phyloP scores from a whole-genome alignment of 2,888 invertebrate genomes.

The Ochlodes sylvanus region DNA sequence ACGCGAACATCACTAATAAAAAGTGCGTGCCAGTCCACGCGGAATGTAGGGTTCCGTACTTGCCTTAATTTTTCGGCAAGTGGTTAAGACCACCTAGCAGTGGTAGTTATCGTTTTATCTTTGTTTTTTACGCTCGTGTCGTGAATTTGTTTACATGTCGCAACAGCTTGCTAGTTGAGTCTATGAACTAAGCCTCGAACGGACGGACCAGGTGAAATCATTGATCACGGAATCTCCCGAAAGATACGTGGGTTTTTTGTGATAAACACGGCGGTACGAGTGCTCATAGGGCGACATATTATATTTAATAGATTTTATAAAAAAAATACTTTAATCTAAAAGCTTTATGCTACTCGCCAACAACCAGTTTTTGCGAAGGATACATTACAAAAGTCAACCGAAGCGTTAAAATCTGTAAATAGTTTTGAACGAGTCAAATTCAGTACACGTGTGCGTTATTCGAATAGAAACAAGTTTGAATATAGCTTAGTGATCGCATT shows the following conservation, averaged over 20 bases:
- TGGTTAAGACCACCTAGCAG: no score
- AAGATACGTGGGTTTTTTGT: conserved; percentile 61
- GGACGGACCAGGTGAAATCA: no score
- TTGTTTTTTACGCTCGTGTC: no score
- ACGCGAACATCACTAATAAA: conserved; percentile 18
- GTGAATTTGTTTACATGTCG: no score
- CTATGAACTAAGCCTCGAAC: no score
- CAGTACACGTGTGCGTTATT: conserved; percentile 45
- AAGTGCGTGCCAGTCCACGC: no score
- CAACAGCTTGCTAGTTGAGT: no score
- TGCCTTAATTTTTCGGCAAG: no score
- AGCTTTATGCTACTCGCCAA: conserved; percentile 26
- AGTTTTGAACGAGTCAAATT: conserved; percentile 30
- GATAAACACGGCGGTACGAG: conserved; percentile 53
- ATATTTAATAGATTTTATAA: no score
- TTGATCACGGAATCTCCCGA: conserved; percentile 41
- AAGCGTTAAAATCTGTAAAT: conserved; percentile 34
- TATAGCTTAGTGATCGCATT: conserved; percentile 28
- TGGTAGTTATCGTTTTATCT: no score
- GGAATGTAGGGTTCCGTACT: no score
- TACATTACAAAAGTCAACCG: conserved; percentile 40
- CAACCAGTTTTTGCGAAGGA: conserved; percentile 45
- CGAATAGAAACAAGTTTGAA: conserved; percentile 36
- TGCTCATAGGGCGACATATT: conserved; percentile 17
- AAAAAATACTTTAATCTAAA: conserved; percentile 11